Conservation (phyloP, 2,797 vertebrate genomes). For the Sebastes kiyomatsui region DNA sequence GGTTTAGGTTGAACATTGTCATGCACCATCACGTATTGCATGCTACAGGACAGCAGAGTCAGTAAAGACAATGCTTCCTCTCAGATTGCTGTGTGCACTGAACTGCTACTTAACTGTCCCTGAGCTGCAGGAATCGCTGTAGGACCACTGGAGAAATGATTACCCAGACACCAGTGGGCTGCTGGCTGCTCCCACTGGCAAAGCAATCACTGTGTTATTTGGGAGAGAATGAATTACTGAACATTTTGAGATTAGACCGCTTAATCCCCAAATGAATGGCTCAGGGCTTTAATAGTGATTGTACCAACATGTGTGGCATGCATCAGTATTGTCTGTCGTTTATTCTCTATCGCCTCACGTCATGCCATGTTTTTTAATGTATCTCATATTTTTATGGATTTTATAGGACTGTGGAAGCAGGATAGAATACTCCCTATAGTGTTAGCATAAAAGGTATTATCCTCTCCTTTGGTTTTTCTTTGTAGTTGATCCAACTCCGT, state of each 20-base stretch:
- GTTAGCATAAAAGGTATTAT: conserved; percentile 20
- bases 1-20: not conserved
- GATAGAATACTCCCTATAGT: conserved; percentile 5
- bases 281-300: conserved; percentile 30
- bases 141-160: conserved; percentile 60
- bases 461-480: conserved; percentile 27
- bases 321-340: conserved; percentile 3
- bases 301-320: conserved; percentile 5
- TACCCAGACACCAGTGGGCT: conserved; percentile 57
- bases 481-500: conserved; percentile 42
- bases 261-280: conserved; percentile 72
- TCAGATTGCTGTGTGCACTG: conserved; percentile 38
- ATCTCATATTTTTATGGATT: conserved; percentile 5
- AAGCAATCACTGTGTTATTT: conserved; percentile 65
- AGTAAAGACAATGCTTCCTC: conserved; percentile 16
- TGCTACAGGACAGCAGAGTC: conserved; percentile 9
- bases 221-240: conserved; percentile 60
- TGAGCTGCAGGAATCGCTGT: conserved; percentile 51
- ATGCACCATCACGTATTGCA: conserved; percentile 14
- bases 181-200: conserved; percentile 59
- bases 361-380: conserved; percentile 8
- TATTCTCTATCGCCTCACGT: conserved; percentile 5
- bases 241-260: conserved; percentile 67
- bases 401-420: not conserved
- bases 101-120: conserved; percentile 51